Percentiles rank a stretch among this genome's conserved stretches.
Evolutionary conservation across 1,140 invertebrate genomes (phyloP).

Genomic region (Apis laboriosa): DNA sequence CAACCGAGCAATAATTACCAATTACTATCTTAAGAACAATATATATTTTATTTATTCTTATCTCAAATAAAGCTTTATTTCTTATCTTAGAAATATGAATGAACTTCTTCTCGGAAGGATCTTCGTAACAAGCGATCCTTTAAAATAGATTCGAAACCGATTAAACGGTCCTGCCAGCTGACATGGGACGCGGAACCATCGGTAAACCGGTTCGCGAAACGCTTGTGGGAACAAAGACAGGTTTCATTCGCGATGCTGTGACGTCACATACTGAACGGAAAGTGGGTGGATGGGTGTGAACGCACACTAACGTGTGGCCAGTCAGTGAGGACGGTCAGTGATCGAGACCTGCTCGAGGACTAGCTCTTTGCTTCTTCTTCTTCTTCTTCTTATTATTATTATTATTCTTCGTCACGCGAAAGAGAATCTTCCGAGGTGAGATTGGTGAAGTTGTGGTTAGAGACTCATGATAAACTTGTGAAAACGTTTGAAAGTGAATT

Average conservation of each 20-base stretch:
- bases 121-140: constrained; percentile 29
- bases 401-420: not conserved
- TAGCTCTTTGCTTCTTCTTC: not conserved
- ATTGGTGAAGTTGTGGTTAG: not conserved
- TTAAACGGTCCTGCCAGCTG: constrained; percentile 72
- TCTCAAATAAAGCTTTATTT: constrained; percentile 3
- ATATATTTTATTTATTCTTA: not conserved
- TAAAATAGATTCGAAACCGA: constrained; percentile 47
- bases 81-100: constrained; percentile 21
- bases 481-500: not conserved
- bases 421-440: not conserved
- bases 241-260: constrained; percentile 70
- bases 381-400: not conserved
- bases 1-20: not conserved
- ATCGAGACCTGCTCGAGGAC: constrained; percentile 46
- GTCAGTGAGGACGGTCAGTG: constrained; percentile 74
- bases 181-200: constrained; percentile 71
- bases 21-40: not conserved
- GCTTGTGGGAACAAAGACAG: constrained; percentile 78
- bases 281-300: constrained; percentile 66
- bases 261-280: constrained; percentile 73
- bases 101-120: constrained; percentile 35
- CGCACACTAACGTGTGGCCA: constrained; percentile 7
- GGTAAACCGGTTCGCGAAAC: constrained; percentile 76
- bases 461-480: too few relatives aligned